Base-by-base conservation (phyloP, 2,888 invertebrate species). In the Harpalus rubripes region DNA sequence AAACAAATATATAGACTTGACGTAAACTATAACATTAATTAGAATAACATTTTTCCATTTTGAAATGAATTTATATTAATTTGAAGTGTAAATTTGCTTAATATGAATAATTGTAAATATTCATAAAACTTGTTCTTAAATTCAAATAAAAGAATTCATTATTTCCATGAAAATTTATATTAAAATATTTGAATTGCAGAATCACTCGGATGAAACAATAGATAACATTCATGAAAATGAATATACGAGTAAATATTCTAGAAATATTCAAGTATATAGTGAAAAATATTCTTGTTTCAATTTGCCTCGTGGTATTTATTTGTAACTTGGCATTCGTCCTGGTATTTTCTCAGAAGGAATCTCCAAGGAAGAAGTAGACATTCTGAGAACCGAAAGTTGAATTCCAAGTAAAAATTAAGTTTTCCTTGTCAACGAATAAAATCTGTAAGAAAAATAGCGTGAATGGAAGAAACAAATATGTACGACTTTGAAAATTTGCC, bases 381-480 rank as follows among this genome's bases (percentile, higher is more conserved):
- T 22, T 65, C 6, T 7, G 39, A n/a, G 39, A 39, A 39, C 32
- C 68, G 39, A 68, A 39, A 41, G 15, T 68, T 32, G 68, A 68
- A 68, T 26, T 12, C 15, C n/a, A 32, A 10, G 26, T 12, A 26
- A 63, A 63, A 63, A 63, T 26, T 26, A 18, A 63, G 26, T 63
- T 63, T 63, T 59, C 26, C 26, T 59, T 8, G 15, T 63, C 63
- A 63, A 63, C 63, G 68, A 68, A 39, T 68, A 15, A 18, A 39
- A 26, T 39, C 26, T 68, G 8, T 15, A 39, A 4, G 68, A 68
- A 26, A 68, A 68, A 39, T 68, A 15, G 39, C 68, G 68, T 7
- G n/a, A 68, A 68, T 68, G 68, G 2, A 15, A 68, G 68, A 32
- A 68, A 68, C 26, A 68, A 68, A 68, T 68, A 39, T 39, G 26